phyloP scores from a whole-genome alignment of 2,113 vertebrate species.

The Lasiurus borealis region DNA sequence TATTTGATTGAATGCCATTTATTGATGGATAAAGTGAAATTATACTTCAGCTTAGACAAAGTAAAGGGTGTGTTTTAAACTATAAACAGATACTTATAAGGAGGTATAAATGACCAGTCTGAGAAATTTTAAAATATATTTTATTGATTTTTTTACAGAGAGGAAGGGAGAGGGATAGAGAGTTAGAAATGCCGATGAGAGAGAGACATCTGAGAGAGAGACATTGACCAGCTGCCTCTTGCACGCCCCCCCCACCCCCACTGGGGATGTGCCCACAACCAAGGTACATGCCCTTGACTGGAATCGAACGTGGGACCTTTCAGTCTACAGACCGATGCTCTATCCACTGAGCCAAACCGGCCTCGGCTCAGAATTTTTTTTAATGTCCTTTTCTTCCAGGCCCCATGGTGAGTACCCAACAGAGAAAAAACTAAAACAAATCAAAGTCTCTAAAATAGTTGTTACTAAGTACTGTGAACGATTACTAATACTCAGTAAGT shows the following conservation, averaged over 20 bases:
- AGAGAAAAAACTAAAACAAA: conserved; percentile 25
- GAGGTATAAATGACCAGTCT: not conserved
- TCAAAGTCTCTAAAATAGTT: not conserved
- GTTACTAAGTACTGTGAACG: not conserved
- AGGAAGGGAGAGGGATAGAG: no score
- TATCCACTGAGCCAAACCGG: no score
- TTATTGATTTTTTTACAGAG: no score
- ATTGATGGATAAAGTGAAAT: conserved; percentile 17
- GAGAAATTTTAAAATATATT: not conserved
- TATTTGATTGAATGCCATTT: not conserved
- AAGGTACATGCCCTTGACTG: no score
- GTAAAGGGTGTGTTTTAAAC: conserved; percentile 14
- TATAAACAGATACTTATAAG: not conserved
- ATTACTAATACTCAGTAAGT: not conserved
- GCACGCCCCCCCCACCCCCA: no score
- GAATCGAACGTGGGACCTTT: no score
- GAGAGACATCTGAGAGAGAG: no score
- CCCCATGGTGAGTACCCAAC: not conserved
- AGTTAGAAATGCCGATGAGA: no score
- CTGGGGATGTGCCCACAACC: no score
- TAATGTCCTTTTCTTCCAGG: not conserved
- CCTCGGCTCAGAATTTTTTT: not conserved
- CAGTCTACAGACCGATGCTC: no score
- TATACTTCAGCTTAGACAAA: not conserved
- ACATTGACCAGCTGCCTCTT: no score